Percentiles rank a stretch among this genome's conserved stretches.
Evolutionary conservation across 2,888 invertebrate genomes (phyloP).

Genomic region (Amphipoea lucens): DNA sequence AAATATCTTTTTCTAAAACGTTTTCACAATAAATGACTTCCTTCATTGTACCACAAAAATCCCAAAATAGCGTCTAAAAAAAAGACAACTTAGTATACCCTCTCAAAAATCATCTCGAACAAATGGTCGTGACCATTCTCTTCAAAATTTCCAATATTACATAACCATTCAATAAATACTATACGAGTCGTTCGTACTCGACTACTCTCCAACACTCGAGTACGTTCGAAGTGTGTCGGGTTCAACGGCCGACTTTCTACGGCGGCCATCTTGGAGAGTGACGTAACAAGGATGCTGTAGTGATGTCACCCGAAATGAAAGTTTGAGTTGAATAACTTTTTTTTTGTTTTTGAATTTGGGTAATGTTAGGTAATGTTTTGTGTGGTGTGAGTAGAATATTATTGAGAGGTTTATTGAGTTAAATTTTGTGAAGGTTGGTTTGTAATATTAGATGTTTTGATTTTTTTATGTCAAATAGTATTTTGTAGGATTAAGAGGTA

Average conservation of each 20-base stretch:
- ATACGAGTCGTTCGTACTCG: conserved; percentile 11
- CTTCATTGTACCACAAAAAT: not conserved
- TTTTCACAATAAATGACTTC: not conserved
- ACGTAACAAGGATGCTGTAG: conserved; percentile 78
- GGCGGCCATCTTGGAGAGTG: conserved; percentile 72
- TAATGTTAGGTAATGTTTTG: conserved; percentile 49
- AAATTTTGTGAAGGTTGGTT: not conserved
- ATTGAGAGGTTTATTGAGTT: not conserved
- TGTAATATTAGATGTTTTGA: not conserved
- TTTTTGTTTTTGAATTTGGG: conserved; percentile 48
- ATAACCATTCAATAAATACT: conserved; percentile 49
- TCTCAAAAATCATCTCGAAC: not conserved
- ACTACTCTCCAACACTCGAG: conserved; percentile 47
- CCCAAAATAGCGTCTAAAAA: not conserved
- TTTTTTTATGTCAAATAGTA: not conserved
- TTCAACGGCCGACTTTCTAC: conserved; percentile 81
- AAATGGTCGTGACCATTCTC: not conserved
- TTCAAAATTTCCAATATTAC: conserved; percentile 45
- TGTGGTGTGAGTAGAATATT: not conserved
- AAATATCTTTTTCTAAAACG: not conserved
- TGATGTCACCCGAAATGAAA: conserved; percentile 77
- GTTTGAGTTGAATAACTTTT: conserved; percentile 57
- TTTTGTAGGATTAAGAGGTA: not conserved
- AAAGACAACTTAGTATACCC: not conserved
- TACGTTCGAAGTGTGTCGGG: conserved; percentile 70